A percentile compares a stretch with the other conserved stretches of the same genome.
These are phyloP conservation scores for Varanus komodoensis DNA, from an alignment of 2,113 vertebrate species.

Conservation along the genomic window DNA sequence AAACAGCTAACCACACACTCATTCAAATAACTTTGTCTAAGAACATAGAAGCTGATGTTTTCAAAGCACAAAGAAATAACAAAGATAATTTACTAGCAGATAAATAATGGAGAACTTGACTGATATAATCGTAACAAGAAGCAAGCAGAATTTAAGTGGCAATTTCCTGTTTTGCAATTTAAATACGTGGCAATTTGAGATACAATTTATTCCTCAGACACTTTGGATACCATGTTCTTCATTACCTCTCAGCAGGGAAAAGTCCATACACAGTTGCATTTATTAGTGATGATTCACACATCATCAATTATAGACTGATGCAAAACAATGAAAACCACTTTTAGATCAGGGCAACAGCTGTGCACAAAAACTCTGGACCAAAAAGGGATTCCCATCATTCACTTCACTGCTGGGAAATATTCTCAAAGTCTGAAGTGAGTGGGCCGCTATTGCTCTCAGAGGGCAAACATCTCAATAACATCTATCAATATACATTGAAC, in stretches of 20 bases:
- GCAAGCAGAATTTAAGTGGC: background rate
- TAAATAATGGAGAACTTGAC: background rate
- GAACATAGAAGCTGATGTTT: conserved; percentile 55
- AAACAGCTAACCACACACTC: conserved; percentile 26
- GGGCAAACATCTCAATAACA: background rate
- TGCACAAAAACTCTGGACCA: background rate
- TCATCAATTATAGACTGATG: background rate
- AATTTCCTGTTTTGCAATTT: conserved; percentile 15
- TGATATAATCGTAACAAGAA: background rate
- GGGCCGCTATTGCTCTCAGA: background rate
- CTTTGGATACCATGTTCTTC: conserved; percentile 27
- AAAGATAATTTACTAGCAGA: conserved; percentile 1
- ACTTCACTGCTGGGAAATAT: background rate
- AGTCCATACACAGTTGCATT: conserved; percentile 59
- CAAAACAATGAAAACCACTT: background rate
- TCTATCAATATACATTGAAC: background rate
- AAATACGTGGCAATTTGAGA: background rate
- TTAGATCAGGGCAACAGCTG: background rate
- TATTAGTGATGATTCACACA: conserved; percentile 32
- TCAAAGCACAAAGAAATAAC: conserved; percentile 6
- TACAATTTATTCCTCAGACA: conserved; percentile 57
- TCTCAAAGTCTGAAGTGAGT: background rate
- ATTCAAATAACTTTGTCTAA: conserved; percentile 48
- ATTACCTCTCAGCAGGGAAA: conserved; percentile 53
- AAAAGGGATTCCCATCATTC: background rate